Evolutionary conservation across 2,113 vertebrate genomes (phyloP).

Genomic region (Pygoscelis antarcticus): DNA sequence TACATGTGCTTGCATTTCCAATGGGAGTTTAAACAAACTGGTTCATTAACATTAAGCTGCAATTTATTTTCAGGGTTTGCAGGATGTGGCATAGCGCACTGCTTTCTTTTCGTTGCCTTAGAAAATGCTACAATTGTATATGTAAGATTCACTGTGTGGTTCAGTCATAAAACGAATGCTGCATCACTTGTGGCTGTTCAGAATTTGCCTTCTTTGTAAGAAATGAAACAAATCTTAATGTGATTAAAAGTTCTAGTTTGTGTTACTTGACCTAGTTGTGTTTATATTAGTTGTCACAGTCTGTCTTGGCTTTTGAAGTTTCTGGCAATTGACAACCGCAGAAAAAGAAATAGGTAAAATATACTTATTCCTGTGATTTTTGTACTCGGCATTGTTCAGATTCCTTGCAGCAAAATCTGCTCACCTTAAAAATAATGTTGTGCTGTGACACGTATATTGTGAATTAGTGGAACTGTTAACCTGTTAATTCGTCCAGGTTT

Average conservation of each 20-base stretch:
- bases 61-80: slow-evolving; percentile 62
- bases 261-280: not conserved
- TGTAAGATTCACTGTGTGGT: not conserved
- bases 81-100: not conserved
- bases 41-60: slow-evolving; percentile 60
- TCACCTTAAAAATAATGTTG: not conserved
- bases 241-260: slow-evolving; percentile 23
- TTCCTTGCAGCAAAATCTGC: not conserved
- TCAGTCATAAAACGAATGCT: not conserved
- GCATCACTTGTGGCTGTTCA: slow-evolving; percentile 69
- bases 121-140: not conserved
- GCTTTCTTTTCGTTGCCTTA: not conserved
- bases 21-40: slow-evolving; percentile 49
- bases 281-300: not conserved
- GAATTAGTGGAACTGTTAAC: not conserved
- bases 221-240: not conserved
- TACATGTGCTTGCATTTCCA: slow-evolving; percentile 55
- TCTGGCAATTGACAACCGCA: not conserved
- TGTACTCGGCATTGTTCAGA: not conserved
- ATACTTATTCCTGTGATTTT: not conserved
- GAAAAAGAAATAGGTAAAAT: not conserved
- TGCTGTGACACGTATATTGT: not conserved
- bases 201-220: slow-evolving; percentile 48
- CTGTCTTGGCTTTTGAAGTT: not conserved
- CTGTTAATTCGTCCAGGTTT: slow-evolving; percentile 10